These are phyloP conservation scores for Papilio polyxenes DNA, from an alignment of 1,140 invertebrate species.

Conservation along the genomic window DNA sequence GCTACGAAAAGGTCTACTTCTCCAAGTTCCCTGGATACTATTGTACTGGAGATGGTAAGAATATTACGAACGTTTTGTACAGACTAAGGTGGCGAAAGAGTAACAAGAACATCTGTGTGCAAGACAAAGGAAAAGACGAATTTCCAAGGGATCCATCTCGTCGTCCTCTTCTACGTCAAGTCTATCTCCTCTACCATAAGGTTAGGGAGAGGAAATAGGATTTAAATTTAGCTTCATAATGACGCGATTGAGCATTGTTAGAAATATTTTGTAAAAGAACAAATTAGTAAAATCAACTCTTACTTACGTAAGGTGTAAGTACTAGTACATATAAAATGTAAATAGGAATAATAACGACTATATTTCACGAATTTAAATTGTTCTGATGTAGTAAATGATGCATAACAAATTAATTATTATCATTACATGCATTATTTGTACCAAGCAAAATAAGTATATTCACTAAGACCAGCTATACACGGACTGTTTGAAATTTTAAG, in stretches of 20 bases:
- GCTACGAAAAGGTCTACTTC: constrained; percentile 97
- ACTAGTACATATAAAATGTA: too few relatives aligned
- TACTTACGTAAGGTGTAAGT: neutral
- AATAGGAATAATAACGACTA: too few relatives aligned
- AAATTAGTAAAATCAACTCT: neutral
- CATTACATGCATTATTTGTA: neutral
- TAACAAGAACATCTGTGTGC: too few relatives aligned
- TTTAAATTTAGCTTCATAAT: constrained; percentile 9
- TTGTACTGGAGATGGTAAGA: constrained; percentile 97
- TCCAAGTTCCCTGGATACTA: constrained; percentile 97
- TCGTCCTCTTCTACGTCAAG: too few relatives aligned
- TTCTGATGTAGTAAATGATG: neutral
- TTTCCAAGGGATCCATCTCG: too few relatives aligned
- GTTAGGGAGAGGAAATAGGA: neutral
- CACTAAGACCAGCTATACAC: neutral
- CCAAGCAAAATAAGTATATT: neutral
- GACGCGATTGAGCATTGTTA: neutral
- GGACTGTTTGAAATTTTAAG: too few relatives aligned
- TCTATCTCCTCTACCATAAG: too few relatives aligned
- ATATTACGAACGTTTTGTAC: too few relatives aligned
- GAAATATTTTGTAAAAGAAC: too few relatives aligned
- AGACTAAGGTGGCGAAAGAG: too few relatives aligned
- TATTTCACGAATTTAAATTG: neutral
- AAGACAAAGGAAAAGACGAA: too few relatives aligned
- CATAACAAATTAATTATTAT: neutral